These are phyloP conservation scores for Strix occidentalis DNA, from an alignment of 2,797 vertebrate genomes.

Conservation along the genomic window DNA sequence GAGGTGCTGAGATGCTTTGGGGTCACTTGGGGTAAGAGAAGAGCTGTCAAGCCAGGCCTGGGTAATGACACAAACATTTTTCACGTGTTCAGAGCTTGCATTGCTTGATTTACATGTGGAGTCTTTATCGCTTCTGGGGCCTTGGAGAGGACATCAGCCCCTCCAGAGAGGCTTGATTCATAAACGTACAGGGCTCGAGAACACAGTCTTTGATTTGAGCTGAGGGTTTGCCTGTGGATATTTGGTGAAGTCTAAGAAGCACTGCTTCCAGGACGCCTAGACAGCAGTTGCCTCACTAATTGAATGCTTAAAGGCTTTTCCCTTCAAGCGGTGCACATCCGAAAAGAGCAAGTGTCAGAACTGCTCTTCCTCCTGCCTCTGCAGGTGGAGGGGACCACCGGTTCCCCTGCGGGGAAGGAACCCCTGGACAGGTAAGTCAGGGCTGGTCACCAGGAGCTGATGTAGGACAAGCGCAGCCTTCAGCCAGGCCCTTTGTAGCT, in stretches of 20 bases:
- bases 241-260: not conserved
- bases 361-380: not conserved
- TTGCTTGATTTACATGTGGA: not conserved
- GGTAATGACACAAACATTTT: not conserved
- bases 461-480: not conserved
- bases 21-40: not conserved
- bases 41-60: not conserved
- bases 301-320: constrained; percentile 5
- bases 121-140: not conserved
- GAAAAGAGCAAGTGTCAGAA: not conserved
- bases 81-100: not conserved
- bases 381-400: not conserved
- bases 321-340: not conserved
- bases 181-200: not conserved
- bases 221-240: not conserved
- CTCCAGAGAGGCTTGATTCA: not conserved
- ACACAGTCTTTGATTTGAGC: not conserved
- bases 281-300: not conserved
- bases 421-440: not conserved
- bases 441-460: not conserved
- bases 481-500: not conserved
- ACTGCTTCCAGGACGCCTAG: not conserved
- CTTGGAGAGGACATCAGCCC: not conserved
- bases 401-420: not conserved
- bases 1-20: not conserved